Percentiles rank a stretch among this genome's conserved stretches.
These are phyloP conservation scores for Eupithecia dodoneata DNA, from an alignment of 2,888 invertebrate species.

Conservation along the genomic window DNA sequence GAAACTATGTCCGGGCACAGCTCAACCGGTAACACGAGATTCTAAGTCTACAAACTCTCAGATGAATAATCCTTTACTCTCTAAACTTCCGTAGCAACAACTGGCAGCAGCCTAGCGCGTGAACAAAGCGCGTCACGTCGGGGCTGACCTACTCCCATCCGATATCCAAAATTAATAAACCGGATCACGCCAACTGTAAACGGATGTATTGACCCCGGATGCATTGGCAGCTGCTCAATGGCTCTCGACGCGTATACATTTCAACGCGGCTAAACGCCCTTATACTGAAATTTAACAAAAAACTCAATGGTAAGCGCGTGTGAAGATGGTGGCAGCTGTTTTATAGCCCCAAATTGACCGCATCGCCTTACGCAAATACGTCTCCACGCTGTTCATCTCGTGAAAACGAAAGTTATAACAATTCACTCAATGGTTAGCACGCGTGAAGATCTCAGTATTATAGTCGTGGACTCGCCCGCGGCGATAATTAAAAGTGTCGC, in stretches of 20 bases:
- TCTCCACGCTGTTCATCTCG: background rate
- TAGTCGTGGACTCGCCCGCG: background rate
- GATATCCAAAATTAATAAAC: conserved; percentile 39
- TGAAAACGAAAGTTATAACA: background rate
- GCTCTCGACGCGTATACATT: conserved; percentile 4
- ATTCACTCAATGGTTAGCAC: conserved; percentile 8
- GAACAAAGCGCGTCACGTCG: conserved; percentile 13
- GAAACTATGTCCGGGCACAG: too few relatives aligned
- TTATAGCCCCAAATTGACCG: background rate
- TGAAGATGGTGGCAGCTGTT: background rate
- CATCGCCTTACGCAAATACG: background rate
- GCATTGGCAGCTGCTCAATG: conserved; percentile 30
- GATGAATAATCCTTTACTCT: background rate
- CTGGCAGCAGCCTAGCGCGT: background rate
- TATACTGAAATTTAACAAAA: background rate
- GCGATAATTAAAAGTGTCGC: conserved; percentile 51
- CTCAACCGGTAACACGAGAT: background rate
- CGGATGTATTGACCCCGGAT: conserved; percentile 31
- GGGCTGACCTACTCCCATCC: conserved; percentile 15
- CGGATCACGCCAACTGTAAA: conserved; percentile 33
- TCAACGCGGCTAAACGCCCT: background rate
- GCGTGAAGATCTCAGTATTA: background rate
- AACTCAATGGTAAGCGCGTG: background rate
- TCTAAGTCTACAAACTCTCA: background rate
- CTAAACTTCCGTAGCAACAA: background rate